Conservation (phyloP, 2,888 invertebrate species). For the Archips crataeganus region DNA sequence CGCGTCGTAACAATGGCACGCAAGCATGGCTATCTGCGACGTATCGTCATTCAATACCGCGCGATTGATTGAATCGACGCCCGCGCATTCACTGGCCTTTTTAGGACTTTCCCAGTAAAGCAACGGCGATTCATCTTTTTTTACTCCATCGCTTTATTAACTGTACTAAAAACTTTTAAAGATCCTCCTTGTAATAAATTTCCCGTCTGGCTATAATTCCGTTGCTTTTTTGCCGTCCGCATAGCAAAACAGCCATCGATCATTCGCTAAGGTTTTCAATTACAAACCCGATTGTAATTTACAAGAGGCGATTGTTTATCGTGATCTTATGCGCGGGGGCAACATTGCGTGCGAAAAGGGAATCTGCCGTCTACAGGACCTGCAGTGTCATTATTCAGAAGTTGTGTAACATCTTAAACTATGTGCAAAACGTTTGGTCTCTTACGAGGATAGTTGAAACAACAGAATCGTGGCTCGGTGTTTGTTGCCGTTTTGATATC, state of each 20-base stretch:
- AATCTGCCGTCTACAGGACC: slow-evolving; percentile 20
- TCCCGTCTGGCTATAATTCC: slow-evolving; percentile 8
- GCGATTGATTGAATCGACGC: slow-evolving; percentile 44
- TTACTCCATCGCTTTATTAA: slow-evolving; percentile 35
- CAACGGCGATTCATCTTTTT: slow-evolving; percentile 28
- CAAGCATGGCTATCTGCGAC: slow-evolving; percentile 55
- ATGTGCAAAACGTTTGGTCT: not conserved
- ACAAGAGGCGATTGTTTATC: slow-evolving; percentile 51
- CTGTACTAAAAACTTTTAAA: not conserved
- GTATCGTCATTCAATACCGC: slow-evolving; percentile 31
- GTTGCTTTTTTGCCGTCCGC: slow-evolving; percentile 9
- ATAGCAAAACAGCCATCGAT: slow-evolving; percentile 46
- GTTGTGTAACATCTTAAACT: not conserved
- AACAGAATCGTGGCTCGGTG: slow-evolving; percentile 3
- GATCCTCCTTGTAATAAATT: not conserved
- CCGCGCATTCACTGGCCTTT: slow-evolving; percentile 51
- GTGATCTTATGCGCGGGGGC: slow-evolving; percentile 52
- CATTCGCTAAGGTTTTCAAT: slow-evolving; percentile 55
- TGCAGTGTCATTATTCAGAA: slow-evolving; percentile 2
- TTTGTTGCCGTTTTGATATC: slow-evolving; percentile 24
- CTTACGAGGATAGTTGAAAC: slow-evolving; percentile 7
- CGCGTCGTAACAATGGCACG: slow-evolving; percentile 51
- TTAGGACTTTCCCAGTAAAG: slow-evolving; percentile 46
- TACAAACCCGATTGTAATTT: slow-evolving; percentile 55
- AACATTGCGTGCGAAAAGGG: slow-evolving; percentile 40